Conservation (phyloP, 2,113 vertebrate species). For the Madoqua kirkii region DNA sequence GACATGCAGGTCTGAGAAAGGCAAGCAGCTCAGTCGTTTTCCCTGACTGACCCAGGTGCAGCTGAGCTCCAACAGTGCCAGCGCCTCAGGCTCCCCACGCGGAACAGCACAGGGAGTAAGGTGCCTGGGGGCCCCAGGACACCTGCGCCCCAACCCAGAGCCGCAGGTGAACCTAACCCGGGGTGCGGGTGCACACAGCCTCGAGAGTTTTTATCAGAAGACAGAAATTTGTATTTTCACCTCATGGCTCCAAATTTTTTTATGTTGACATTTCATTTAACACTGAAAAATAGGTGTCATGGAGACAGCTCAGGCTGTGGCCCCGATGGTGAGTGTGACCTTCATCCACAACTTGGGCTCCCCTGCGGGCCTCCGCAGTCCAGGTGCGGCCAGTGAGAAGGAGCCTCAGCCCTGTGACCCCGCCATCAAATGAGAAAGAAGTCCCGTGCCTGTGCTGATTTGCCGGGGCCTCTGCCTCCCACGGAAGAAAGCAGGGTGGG, state of each 20-base stretch:
- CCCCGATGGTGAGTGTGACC: neutral
- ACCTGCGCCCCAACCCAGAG: neutral
- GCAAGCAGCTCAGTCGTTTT: fast-evolving
- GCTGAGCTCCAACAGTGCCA: fast-evolving
- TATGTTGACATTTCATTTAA: neutral
- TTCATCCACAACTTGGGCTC: neutral
- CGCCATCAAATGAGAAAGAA: fast-evolving
- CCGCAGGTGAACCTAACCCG: fast-evolving
- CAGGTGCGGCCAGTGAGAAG: neutral
- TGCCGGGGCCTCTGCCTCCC: fast-evolving
- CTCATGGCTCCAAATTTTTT: neutral
- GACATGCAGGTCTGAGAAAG: neutral
- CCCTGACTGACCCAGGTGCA: neutral
- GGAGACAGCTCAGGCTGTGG: neutral
- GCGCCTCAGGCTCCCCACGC: fast-evolving
- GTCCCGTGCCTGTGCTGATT: fast-evolving
- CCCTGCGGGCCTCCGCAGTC: fast-evolving
- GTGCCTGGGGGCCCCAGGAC: neutral
- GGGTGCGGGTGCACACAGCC: neutral
- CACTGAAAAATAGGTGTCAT: fast-evolving
- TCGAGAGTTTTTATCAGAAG: neutral
- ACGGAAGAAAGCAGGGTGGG: fast-evolving
- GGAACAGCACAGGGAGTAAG: neutral
- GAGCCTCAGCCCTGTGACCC: neutral
- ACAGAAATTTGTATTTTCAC: neutral